Conservation (phyloP, 2,888 invertebrate species). For the Caenorhabditis uteleia region DNA sequence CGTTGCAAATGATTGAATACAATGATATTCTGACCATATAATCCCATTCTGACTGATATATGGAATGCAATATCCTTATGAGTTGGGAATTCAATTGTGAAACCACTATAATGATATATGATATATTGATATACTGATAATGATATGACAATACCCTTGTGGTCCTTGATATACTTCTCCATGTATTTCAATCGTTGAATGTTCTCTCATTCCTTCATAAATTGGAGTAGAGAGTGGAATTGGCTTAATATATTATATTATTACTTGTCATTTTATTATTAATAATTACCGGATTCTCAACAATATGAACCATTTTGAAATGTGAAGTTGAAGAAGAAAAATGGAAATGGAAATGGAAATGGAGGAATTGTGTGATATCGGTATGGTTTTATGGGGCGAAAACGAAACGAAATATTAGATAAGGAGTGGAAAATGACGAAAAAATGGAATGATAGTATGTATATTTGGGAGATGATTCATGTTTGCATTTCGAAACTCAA, state of each 20-base stretch:
- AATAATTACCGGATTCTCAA: constrained; percentile 27
- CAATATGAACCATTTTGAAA: constrained; percentile 25
- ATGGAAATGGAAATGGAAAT: too few species aligned
- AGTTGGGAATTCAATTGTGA: constrained; percentile 5
- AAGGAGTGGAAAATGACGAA: too few species aligned
- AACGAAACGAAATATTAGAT: too few species aligned
- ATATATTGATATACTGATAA: too few species aligned
- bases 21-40: neutral
- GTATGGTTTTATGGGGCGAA: too few species aligned
- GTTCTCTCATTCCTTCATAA: neutral
- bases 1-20: neutral
- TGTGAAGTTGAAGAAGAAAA: too few species aligned
- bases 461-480: too few species aligned
- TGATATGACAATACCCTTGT: neutral
- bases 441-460: too few species aligned
- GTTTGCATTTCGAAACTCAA: too few species aligned
- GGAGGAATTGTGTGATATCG: too few species aligned
- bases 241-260: constrained; percentile 2
- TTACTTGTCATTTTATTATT: neutral
- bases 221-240: neutral
- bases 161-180: neutral
- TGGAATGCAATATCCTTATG: constrained; percentile 21
- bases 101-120: neutral
- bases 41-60: neutral
- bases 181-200: neutral